Evolutionary conservation across 2,113 vertebrate species (phyloP).

Genomic region (Gobius niger): DNA sequence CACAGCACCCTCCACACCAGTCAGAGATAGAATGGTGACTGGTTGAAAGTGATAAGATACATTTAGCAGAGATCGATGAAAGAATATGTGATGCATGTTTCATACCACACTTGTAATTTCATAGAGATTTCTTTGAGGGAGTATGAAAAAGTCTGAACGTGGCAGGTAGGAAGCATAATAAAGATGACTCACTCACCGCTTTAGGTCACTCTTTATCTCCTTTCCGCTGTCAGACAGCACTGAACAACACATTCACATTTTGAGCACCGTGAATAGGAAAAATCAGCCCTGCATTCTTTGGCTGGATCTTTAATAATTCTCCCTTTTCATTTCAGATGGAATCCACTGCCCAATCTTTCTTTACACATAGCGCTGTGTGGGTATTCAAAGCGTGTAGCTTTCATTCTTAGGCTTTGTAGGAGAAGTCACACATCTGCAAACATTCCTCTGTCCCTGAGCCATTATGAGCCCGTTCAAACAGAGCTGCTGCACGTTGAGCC

Average conservation of each 20-base stretch:
- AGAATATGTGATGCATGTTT: constrained; percentile 54
- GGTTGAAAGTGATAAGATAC: constrained; percentile 21
- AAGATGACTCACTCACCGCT: constrained; percentile 38
- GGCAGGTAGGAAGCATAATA: constrained; percentile 28
- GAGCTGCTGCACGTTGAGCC: constrained; percentile 50
- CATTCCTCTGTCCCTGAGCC: constrained; percentile 44
- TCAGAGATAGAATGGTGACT: no score
- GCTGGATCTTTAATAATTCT: constrained; percentile 18
- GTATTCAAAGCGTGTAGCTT: constrained; percentile 39
- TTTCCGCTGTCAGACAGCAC: not conserved
- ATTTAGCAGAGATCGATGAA: constrained; percentile 65
- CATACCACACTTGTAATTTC: not conserved
- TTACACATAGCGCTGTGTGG: constrained; percentile 54
- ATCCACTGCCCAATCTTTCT: constrained; percentile 44
- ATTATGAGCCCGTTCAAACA: constrained; percentile 60
- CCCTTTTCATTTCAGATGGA: constrained; percentile 40
- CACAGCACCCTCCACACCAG: constrained; percentile 43
- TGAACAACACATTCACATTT: constrained; percentile 13
- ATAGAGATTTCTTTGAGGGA: constrained; percentile 33
- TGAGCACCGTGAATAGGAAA: constrained; percentile 20
- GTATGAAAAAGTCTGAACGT: constrained; percentile 15
- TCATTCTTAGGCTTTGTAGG: constrained; percentile 41
- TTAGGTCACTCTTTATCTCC: not conserved
- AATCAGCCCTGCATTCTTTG: constrained; percentile 26
- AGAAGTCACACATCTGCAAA: constrained; percentile 33